Evolutionary conservation across 2,888 invertebrate species (phyloP).

Genomic region (Orthonevra nobilis): DNA sequence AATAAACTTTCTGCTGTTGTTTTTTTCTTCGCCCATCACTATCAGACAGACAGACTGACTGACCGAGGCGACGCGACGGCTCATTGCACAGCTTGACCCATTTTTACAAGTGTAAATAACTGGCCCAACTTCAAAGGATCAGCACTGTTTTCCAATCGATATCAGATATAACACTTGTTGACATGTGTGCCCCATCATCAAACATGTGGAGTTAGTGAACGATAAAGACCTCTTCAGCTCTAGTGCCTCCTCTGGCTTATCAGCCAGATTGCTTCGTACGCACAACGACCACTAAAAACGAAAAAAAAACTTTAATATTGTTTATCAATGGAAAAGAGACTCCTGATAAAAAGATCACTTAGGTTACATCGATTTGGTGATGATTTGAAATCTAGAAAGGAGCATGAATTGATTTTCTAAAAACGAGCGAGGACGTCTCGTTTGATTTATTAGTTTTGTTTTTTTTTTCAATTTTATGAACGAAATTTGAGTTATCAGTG

Average conservation of each 20-base stretch:
- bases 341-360: conserved; percentile 44
- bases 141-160: neutral
- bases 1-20: no score
- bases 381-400: neutral
- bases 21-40: neutral
- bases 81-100: conserved; percentile 19
- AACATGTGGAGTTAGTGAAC: no score
- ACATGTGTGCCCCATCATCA: conserved; percentile 12
- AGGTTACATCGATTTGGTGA: conserved; percentile 41
- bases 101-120: conserved; percentile 15
- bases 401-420: neutral
- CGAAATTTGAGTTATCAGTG: no score
- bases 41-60: neutral
- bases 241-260: no score
- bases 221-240: no score
- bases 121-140: neutral
- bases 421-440: no score
- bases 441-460: neutral
- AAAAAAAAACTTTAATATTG: no score
- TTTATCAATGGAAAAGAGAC: no score
- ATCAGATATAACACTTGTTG: conserved; percentile 6
- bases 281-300: no score
- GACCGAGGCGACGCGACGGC: neutral
- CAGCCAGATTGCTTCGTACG: no score
- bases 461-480: neutral